Evolutionary conservation across 2,113 vertebrate genomes (phyloP), one percentile per base, ranked within the genome.

Genomic region (Alligator sinensis): DNA sequence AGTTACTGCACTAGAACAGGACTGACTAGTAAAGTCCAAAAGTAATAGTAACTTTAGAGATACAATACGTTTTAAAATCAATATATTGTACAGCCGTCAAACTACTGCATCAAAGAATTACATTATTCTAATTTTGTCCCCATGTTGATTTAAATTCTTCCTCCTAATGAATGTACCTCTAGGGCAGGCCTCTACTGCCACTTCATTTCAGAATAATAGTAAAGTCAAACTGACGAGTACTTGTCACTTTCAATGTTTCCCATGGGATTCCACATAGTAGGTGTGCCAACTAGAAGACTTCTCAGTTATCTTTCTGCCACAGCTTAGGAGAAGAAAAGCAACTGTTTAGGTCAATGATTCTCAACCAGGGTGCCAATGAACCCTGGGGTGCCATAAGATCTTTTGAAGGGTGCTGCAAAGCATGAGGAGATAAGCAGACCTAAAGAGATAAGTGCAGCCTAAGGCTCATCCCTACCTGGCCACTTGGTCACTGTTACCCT

Each of bases 81-180:
- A 47, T 47, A 47, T 47, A 47, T 47, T 47, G 47, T 47, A 47
- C 47, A 47, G 47, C 47, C 47, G 7, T 47, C 47, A 47, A 47
- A 68, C 14, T 63, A 27, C 54, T 86, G 55, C 78, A 77, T 80
- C 19, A 74, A 11, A 11, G 60, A 10, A 7, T 55, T 6, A 5
- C 47, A 60, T 2, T 80, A 47, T 47, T 63, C 79, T 18, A 47
- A 2, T 1, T 63, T 72, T 27, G 4, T 0, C 47, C 27, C 60
- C 72, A 87, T 8, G 0, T 4, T 5, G n/a, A 3, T 7, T 72
- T 2, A 47, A 11, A 11, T 76, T 62, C 16, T 6, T 11, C 28
- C 5, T 0, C 0, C 6, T 79, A 54, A 47, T 47, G 47, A 47
- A 47, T 47, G 55, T 38, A 34, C 3, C 17, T 62, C 38, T 55